Base-by-base conservation (phyloP, 1,140 invertebrate genomes). In the Papilio dardanus region DNA sequence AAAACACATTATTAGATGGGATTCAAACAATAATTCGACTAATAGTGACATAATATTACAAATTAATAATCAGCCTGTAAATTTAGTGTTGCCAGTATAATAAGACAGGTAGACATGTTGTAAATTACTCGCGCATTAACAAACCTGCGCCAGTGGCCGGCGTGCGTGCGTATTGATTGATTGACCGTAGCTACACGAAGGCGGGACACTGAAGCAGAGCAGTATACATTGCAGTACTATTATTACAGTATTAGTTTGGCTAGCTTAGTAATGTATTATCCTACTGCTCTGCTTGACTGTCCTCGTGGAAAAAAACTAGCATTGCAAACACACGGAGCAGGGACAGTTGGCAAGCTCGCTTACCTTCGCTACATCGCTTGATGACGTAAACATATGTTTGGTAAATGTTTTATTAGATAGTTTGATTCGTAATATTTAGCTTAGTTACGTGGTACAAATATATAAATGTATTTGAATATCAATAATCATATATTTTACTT, bases 141-240 rank as follows among this genome's bases (percentile, higher is more conserved):
- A 40, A 69, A 19, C n/a, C 67, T 69, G 67, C 33, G 67, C 33
- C 35, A 40, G 12, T 46, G 42, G 24, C 54, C 54, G 24, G 19
- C 50, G 19, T 68, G 67, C 67, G 31, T 40, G 16, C 67, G 67
- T 69, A 69, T 69, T 69, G 67, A 69, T 69, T 69, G 67, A 69
- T 69, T 69, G 67, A 69, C 67, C 67, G 67, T 35, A 46, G 6
- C n/a, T 5, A 46, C 16, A 46, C 6, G 3, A 37, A 1, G 35
- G 8, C 6, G 1, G 42, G 42, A 46, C 42, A 16, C 16, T 19
- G 3, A 19, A 5, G 1, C 42, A 46, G 42, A 46, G 16, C 42
- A 46, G 42, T 46, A 46, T 1, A 42, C 40, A 19, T 4, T n/a
- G 16, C 42, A 46, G 42, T 46, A 46, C 42, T 46, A n/a, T n/a